Evolutionary conservation across 2,113 vertebrate genomes (phyloP), one percentile per base, ranked within the genome.

Genomic region (Rhabdomys dilectus): DNA sequence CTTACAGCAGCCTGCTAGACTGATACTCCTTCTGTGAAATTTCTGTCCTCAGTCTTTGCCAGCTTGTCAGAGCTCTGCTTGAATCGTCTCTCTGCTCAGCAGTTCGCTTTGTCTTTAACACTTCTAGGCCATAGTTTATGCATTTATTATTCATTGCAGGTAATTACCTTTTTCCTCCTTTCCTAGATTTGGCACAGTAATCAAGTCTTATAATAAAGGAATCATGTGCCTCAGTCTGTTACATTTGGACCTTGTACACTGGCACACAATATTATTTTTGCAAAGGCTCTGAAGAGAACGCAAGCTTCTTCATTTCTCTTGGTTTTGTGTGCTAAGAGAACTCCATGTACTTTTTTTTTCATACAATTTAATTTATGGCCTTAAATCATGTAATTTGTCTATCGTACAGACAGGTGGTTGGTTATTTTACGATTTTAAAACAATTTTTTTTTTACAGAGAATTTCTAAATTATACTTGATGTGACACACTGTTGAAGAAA

Each of bases 111-210:
- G 26, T 60, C 94, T 73, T 68, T 26, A 17, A 62, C 73, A 93
- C 34, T 2, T 64, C 26, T 48, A 45, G 19, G 6, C 0, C 12
- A 22, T 60, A 21, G 29, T 5, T 45, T 5, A 51, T 1, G 0
- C 22, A 56, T 45, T 70, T 53, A 13, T 29, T 87, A 19, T 45
- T 17, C 16, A 45, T 87, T 75, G 56, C 24, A 29, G 0, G 5
- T 26, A 36, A 87, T 87, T 62, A 39, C 8, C 24, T 11, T 91
- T 75, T 53, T n/a, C 45, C 45, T 36, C 15, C 26, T 60, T 72
- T 90, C 36, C 81, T 87, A 88, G 66, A 94, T 73, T 73, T 75
- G 45, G 42, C 22, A 1, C 8, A 73, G 31, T 4, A 34, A 48
- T 21, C 56, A 13, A 45, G 15, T 53, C 29, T 91, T 73, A 86